Base-by-base conservation (phyloP, 2,113 vertebrate genomes). In the Desmodus rotundus region DNA sequence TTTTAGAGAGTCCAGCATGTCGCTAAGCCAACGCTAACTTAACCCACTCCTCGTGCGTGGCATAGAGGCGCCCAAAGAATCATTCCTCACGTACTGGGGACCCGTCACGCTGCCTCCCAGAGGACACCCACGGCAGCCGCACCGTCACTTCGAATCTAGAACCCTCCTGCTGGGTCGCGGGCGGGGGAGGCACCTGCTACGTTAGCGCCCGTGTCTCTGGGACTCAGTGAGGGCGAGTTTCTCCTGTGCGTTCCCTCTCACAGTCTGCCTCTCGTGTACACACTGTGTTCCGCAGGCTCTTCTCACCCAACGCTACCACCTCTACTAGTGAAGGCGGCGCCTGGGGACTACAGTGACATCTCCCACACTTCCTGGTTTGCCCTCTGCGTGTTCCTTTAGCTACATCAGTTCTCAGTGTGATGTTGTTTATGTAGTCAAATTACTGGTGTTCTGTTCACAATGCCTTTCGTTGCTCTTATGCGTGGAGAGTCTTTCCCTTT, bases 211-310 rank as follows among this genome's bases (percentile, higher is more conserved):
- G 36, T n/a, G 0, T 17, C 17, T 22, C 56, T 8, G 41, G n/a
- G 65, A 5, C 0, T 2, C 4, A 0, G 43, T 0, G 15, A 41
- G 28, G 65, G 6, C 15, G n/a, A 28, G 2, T 31, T 31, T 2
- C 45, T 4, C 24, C 15, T 1, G 0, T 2, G 3, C 9, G 0
- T 8, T 7, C 33, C 36, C 63, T 45, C 43, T 70, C 22, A 4
- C 1, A 12, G 13, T 15, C 5, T 24, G 19, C 28, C 56, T 22
- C 47, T 10, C 41, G 0, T 1, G 38, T 3, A 8, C 26, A 22
- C 19, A 1, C 5, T 7, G 16, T 12, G 9, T 0, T 12, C 31
- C 1, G 5, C 1, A 0, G 0, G 1, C 0, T 17, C 7, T 22
- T 3, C 17, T 63, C 13, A 1, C 1, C 0, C 7, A 58, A n/a